Evolutionary conservation across 2,888 invertebrate species (phyloP), one percentile per base, ranked within the genome.

Genomic region (Drosophila monieri): DNA sequence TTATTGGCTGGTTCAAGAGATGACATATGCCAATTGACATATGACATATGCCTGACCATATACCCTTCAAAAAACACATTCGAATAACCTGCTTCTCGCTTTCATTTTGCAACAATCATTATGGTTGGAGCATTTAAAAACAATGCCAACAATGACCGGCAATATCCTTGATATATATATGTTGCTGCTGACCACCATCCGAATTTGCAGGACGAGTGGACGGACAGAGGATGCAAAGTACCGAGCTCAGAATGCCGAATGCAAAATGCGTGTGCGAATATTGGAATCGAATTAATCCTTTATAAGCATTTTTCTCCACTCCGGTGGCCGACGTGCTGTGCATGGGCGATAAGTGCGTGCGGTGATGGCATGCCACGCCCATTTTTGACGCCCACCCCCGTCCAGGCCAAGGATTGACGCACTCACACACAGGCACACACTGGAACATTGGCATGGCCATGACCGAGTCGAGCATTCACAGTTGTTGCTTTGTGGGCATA

Each of bases 201-300:
- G 49, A 49, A 49, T 49, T 35, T 35, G 35, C 35, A 14, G 32
- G 27, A 10, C n/a, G 35, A n/a, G 6, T 9, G 39, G 15, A 39
- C 15, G 14, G 18, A 9, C 15, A 43, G 32, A 67, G 35, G 43
- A 57, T 65, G 48, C 64, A 41, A 47, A 62, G 32, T 62, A 21
- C 25, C 46, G 52, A 37, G 23, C 25, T 18, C 32, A 47, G 30
- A 44, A 32, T 39, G 52, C 14, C 18, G 21, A 55, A 60, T 49
- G 43, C 43, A 47, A 43, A 35, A 43, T 48, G 57, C 46, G 67
- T 46, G 21, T 52, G 51, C 62, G 62, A 52, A 80, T 76, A 77
- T 76, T 80, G 88, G 79, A 84, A 85, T 88, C 79, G 84, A 88
- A 88, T 88, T 88, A 85, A 85, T 88, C 80, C 84, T 74, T 88